These are phyloP conservation scores for Eretmocerus hayati DNA, from an alignment of 2,888 invertebrate species.

Conservation along the genomic window DNA sequence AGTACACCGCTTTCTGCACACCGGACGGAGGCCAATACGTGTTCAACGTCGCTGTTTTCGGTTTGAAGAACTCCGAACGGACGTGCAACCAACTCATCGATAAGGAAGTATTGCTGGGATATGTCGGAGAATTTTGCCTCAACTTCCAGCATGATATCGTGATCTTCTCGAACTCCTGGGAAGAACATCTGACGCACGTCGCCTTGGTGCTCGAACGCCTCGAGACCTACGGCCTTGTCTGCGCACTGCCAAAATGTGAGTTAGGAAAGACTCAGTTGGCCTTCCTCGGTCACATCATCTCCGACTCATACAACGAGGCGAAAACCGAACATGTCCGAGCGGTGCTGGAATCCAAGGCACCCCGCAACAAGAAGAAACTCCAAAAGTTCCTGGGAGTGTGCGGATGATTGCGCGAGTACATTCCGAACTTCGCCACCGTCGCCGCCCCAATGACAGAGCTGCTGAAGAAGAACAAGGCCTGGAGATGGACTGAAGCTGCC, in stretches of 20 bases:
- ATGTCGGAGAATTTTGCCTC: not conserved
- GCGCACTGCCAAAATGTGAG: slow-evolving; percentile 1
- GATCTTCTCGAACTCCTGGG: not conserved
- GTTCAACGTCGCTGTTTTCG: not conserved
- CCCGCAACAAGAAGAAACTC: slow-evolving; percentile 4
- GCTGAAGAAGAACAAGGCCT: not conserved
- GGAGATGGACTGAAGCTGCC: not conserved
- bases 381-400: slow-evolving; percentile 6
- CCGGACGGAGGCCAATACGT: not conserved
- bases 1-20: not conserved
- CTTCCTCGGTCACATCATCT: slow-evolving; percentile 8
- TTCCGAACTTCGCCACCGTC: not conserved
- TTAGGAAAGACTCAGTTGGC: slow-evolving; percentile 2
- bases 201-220: slow-evolving; percentile 4
- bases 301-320: not conserved
- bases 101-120: not conserved
- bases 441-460: slow-evolving; percentile 6
- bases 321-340: slow-evolving; percentile 3
- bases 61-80: not conserved
- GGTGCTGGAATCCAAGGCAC: not conserved
- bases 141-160: not conserved
- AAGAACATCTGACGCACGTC: slow-evolving; percentile 4
- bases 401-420: slow-evolving; percentile 14
- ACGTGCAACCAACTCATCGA: not conserved
- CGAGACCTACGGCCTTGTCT: not conserved